A percentile compares a stretch with the other conserved stretches of the same genome.
These are phyloP conservation scores for Steinernema khuongi DNA, from an alignment of 1,140 invertebrate species.

Conservation along the genomic window DNA sequence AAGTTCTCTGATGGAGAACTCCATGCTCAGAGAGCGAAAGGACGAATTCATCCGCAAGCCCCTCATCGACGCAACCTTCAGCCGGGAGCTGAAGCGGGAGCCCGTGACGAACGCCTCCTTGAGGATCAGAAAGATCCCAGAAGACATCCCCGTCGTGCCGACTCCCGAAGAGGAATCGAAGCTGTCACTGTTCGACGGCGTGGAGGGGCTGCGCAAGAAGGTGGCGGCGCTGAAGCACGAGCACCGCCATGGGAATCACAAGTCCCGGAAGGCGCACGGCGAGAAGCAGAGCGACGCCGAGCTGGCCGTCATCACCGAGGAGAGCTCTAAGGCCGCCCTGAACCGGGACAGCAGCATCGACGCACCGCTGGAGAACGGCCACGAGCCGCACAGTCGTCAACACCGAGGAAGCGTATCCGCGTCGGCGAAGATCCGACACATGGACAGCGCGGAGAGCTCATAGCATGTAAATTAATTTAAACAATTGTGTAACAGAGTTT, in stretches of 20 bases:
- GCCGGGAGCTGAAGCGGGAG: constrained; percentile 14
- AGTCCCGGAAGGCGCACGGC: not conserved
- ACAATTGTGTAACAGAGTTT: not conserved
- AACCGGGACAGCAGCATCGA: not conserved
- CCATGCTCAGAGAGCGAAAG: constrained; percentile 26
- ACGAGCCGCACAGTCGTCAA: not conserved
- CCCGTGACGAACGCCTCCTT: constrained; percentile 38
- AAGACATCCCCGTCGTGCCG: constrained; percentile 36
- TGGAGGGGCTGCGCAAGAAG: not conserved
- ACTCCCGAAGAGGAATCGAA: constrained; percentile 27
- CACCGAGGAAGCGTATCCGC: not conserved
- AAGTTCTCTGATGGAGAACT: constrained; percentile 37
- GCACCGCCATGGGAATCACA: not conserved
- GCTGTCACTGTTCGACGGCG: constrained; percentile 4
- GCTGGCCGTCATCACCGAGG: not conserved
- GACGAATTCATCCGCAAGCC: constrained; percentile 30
- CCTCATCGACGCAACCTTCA: constrained; percentile 18
- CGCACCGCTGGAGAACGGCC: not conserved
- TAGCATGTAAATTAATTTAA: not conserved
- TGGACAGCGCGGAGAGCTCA: not conserved
- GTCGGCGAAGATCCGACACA: not conserved
- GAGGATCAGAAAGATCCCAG: constrained; percentile 34
- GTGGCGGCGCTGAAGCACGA: not conserved
- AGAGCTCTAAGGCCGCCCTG: not conserved
- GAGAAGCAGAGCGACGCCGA: not conserved